Percentiles rank a stretch among this genome's conserved stretches.
phyloP scores from a whole-genome alignment of 2,113 vertebrate genomes.

The Abramis brama region DNA sequence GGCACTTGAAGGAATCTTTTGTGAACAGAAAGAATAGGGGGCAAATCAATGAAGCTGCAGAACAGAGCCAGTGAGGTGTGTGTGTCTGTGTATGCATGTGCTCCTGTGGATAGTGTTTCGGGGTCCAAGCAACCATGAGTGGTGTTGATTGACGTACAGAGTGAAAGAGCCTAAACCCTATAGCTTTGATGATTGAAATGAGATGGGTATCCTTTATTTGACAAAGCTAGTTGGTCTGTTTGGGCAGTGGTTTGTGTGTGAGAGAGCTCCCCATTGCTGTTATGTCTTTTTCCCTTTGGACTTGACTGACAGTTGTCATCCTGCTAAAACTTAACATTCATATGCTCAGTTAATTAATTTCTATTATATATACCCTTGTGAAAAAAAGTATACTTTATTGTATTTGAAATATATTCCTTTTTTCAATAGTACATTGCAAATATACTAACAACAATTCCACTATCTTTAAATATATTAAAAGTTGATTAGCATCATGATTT shows the following conservation, averaged over 20 bases:
- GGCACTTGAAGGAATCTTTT: constrained; percentile 81
- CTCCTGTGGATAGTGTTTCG: constrained; percentile 71
- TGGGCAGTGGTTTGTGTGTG: constrained; percentile 58
- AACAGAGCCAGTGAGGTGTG: constrained; percentile 68
- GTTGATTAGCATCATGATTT: no score
- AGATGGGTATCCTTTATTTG: constrained; percentile 68
- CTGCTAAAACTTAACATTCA: background rate
- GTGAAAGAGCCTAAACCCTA: constrained; percentile 68
- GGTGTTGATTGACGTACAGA: constrained; percentile 73
- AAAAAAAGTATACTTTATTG: no score
- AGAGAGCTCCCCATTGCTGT: background rate
- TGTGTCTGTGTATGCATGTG: constrained; percentile 41
- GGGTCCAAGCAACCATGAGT: constrained; percentile 73
- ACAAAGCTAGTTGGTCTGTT: constrained; percentile 57
- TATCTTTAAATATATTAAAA: no score
- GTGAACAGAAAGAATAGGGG: constrained; percentile 74
- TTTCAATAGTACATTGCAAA: no score
- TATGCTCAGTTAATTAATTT: no score
- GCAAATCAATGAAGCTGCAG: constrained; percentile 72
- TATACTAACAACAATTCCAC: no score
- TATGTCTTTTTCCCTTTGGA: constrained; percentile 1
- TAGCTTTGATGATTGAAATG: constrained; percentile 75
- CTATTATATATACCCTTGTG: no score
- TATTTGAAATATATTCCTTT: no score
- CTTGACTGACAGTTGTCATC: constrained; percentile 33